These are phyloP conservation scores for Eulemur mongoz DNA, from an alignment of 2,797 vertebrate species.

Conservation along the genomic window DNA sequence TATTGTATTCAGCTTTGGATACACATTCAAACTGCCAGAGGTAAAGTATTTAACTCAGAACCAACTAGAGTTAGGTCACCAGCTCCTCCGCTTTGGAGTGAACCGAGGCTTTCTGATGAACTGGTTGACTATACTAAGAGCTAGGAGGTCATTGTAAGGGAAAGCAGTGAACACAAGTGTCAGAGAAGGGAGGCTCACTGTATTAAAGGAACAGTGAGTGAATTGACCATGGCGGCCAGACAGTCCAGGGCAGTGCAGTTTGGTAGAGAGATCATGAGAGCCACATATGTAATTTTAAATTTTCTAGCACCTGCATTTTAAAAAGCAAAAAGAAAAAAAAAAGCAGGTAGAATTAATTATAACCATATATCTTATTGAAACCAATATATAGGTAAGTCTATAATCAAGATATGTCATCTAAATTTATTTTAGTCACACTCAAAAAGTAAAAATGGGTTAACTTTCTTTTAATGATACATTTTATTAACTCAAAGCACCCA, in stretches of 20 bases:
- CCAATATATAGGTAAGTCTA: background rate
- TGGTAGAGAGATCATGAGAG: background rate
- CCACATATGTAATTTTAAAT: background rate
- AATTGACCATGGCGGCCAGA: background rate
- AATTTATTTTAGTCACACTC: background rate
- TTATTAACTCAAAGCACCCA: background rate
- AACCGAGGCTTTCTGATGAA: background rate
- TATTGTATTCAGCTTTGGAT: background rate
- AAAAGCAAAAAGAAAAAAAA: background rate
- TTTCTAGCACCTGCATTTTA: background rate
- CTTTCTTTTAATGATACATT: background rate
- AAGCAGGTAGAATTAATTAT: background rate
- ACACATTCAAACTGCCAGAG: background rate
- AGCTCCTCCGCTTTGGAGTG: background rate
- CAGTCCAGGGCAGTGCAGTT: accelerated
- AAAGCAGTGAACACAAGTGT: background rate
- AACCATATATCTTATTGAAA: conserved; percentile 1
- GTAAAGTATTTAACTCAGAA: conserved; percentile 28
- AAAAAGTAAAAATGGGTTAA: background rate
- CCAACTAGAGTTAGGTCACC: background rate
- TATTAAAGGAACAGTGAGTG: background rate
- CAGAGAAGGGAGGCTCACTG: background rate
- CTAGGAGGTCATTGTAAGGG: background rate
- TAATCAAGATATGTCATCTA: background rate
- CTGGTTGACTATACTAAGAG: background rate